Evolutionary conservation across 2,113 vertebrate species (phyloP).

Genomic region (Tylochromis polylepis): DNA sequence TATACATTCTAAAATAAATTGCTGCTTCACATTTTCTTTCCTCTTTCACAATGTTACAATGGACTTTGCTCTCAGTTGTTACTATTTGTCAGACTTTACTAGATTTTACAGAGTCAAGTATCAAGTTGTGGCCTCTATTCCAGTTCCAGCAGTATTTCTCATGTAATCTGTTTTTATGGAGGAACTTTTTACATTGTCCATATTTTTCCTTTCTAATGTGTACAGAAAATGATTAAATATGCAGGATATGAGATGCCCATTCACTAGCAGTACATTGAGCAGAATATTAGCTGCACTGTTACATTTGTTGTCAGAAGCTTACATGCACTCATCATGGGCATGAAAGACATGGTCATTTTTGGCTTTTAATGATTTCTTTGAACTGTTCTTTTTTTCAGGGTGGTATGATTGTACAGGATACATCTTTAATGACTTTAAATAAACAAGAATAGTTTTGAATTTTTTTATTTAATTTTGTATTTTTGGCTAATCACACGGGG

Average conservation of each 20-base stretch:
- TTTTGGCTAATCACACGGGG: neutral
- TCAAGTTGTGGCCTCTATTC: neutral
- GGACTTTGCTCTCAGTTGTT: neutral
- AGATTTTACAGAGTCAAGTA: neutral
- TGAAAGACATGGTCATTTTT: neutral
- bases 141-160: neutral
- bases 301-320: neutral
- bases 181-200: neutral
- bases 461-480: neutral
- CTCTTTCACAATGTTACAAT: neutral
- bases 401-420: neutral
- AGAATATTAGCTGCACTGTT: neutral
- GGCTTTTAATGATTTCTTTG: neutral
- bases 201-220: neutral
- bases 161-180: neutral
- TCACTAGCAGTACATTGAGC: neutral
- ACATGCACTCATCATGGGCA: neutral
- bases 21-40: neutral
- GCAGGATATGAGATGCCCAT: neutral
- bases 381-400: neutral
- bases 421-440: neutral
- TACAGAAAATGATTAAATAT: neutral
- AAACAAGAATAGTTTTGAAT: neutral
- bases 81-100: neutral
- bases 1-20: neutral